Conservation (phyloP, 2,113 vertebrate genomes). For the Nycticorax nycticorax region DNA sequence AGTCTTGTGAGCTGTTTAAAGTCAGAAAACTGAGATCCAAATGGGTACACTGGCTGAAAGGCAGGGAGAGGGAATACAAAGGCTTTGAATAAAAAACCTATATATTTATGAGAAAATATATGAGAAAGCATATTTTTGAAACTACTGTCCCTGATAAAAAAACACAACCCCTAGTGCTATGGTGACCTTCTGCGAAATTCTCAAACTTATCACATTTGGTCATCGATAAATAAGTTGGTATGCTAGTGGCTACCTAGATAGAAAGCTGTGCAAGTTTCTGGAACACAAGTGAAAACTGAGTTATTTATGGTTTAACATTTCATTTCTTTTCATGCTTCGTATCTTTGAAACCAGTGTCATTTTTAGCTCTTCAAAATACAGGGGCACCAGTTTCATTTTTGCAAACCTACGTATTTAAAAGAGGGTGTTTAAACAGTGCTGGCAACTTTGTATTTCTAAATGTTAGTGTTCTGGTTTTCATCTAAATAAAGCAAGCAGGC, state of each 20-base stretch:
- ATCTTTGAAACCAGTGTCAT: constrained; percentile 15
- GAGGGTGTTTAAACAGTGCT: not conserved
- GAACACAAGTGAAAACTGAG: not conserved
- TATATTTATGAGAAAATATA: not conserved
- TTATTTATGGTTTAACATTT: not conserved
- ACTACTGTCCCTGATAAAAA: not conserved
- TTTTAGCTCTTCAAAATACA: constrained; percentile 37
- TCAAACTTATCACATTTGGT: not conserved
- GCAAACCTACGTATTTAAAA: constrained; percentile 1
- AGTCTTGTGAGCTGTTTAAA: not conserved
- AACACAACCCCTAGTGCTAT: not conserved
- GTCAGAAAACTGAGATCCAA: not conserved
- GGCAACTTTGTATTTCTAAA: constrained; percentile 24
- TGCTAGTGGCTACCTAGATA: not conserved
- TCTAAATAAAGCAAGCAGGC: constrained; percentile 26
- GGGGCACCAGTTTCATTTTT: not conserved
- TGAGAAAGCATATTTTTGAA: not conserved
- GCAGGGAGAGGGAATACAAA: not conserved
- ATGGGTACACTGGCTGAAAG: not conserved
- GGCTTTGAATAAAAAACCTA: not conserved
- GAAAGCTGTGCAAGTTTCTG: not conserved
- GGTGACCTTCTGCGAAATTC: not conserved
- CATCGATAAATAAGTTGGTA: not conserved
- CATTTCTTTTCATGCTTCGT: constrained; percentile 7
- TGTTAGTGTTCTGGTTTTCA: constrained; percentile 28